Evolutionary conservation across 2,797 vertebrate genomes (phyloP), one percentile per base, ranked within the genome.

Genomic region (Microchirus variegatus): DNA sequence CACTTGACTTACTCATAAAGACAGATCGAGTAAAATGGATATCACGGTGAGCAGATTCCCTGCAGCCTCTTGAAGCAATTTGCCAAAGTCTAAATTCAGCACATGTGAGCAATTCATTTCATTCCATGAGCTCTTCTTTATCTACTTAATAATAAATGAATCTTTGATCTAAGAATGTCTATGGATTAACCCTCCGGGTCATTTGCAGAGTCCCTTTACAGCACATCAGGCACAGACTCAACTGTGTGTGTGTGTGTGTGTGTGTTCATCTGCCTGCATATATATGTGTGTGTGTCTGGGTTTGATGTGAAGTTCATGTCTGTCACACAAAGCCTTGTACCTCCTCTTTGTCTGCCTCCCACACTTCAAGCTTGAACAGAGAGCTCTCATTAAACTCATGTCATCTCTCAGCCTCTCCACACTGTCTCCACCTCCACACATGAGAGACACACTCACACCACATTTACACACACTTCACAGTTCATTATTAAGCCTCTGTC

Each of bases 331-430:
- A 67, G 70, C 45, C 48, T 52, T 55, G 45, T 67, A 47, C 57
- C 55, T 52, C 70, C 62, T 53, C 64, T 80, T 80, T 78, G 72
- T 84, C 61, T 74, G 55, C 53, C 63, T 63, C 76, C 51, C 61
- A 52, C 54, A 59, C 74, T 63, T 19, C 9, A 51, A 55, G 15
- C 71, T 62, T 6, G 53, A 58, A 65, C 61, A 72, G 49, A 62
- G 63, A 46, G 41, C 59, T 69, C 68, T 85, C 70, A 81, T 84
- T 87, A 79, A 83, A 66, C 62, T 59, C 68, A 52, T 55, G 60
- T 78, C 67, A 67, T 61, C 72, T 64, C 68, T 26, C 14, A 75
- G 63, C 59, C 69, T 47, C 63, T 59, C 19, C 11, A 16, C 58
- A 59, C 54, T 47, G 19, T 61, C 65, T 67, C 51, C 31, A 9